phyloP scores from a whole-genome alignment of 2,797 vertebrate genomes.

The Acipenser oxyrinchus region DNA sequence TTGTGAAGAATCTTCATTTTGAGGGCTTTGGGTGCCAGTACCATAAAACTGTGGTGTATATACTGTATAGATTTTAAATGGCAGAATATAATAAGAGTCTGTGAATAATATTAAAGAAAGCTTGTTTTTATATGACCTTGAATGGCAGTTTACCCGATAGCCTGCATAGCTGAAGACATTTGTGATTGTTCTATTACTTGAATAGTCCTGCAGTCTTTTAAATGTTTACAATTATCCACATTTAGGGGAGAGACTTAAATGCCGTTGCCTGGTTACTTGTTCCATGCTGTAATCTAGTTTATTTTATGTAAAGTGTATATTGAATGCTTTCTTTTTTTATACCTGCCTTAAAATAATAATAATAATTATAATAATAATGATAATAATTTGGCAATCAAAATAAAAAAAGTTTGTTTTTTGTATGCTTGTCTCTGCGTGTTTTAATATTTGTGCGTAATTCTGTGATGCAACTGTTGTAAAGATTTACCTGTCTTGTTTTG shows the following conservation, averaged over 20 bases:
- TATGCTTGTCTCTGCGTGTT: slow-evolving; percentile 19
- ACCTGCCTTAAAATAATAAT: slow-evolving; percentile 82
- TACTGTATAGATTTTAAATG: slow-evolving; percentile 84
- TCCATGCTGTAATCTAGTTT: slow-evolving; percentile 80
- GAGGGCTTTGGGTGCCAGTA: slow-evolving; percentile 76
- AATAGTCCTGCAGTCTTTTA: slow-evolving; percentile 86
- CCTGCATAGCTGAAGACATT: slow-evolving; percentile 72
- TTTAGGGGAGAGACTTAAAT: slow-evolving; percentile 80
- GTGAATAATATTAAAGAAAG: slow-evolving; percentile 53
- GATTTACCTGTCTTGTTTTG: no score
- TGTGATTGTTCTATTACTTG: slow-evolving; percentile 93
- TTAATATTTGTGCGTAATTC: not conserved
- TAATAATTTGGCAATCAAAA: slow-evolving; percentile 96
- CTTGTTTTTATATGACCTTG: slow-evolving; percentile 67
- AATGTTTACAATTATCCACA: slow-evolving; percentile 91
- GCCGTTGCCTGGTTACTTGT: slow-evolving; percentile 83
- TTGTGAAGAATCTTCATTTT: slow-evolving; percentile 86
- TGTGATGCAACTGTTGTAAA: no score
- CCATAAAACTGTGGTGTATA: slow-evolving; percentile 91
- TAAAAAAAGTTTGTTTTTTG: slow-evolving; percentile 64
- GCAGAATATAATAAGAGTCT: slow-evolving; percentile 77
- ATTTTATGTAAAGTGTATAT: slow-evolving; percentile 84
- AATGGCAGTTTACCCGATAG: slow-evolving; percentile 75
- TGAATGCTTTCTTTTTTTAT: slow-evolving; percentile 96
- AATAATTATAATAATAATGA: no score